Evolutionary conservation across 1,140 invertebrate species (phyloP), one percentile per base, ranked within the genome.

Genomic region (Teleopsis dalmanni): DNA sequence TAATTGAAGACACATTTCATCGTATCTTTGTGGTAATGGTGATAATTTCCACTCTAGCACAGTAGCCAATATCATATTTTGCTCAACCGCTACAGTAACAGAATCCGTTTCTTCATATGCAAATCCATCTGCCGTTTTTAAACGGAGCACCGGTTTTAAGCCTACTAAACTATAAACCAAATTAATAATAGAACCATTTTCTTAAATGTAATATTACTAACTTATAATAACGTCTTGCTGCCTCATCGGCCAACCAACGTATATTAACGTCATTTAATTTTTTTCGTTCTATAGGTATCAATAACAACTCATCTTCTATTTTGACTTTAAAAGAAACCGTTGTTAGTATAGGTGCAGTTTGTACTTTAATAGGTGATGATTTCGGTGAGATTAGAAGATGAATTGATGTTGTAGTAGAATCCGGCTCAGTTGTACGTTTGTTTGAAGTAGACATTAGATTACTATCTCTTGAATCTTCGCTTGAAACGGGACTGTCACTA

Each of bases 191-290:
- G 13, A 27, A 9, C 10, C 16, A 29, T 34, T 26, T 13, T n/a
- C n/a, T 18, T 8, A 34, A 41, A n/a, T 25, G 37, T 22, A 42
- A 37, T 22, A 13, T 16, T 27, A 64, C 72, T 73, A 65, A 81
- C 82, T 79, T 81, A 47, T 82, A 83, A 75, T 84, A 86, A 61
- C 84, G 75, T 43, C 76, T 72, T 25, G 81, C 77, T 0, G 82
- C 77, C 73, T 86, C 81, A 34, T 82, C 76, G 31, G 81, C 77
- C 48, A 87, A 70, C 83, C 83, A 86, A 49, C 74, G 75, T 55
- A 84, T 80, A 50, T 77, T 81, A 48, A 77, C 69, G 33, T 71
- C 76, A 46, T 78, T 76, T 18, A 79, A 70, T 40, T 75, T 77
- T 11, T 78, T 75, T 27, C 77, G 59, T 22, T 77, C 76, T 11